Evolutionary conservation across 1,140 invertebrate species (phyloP), one percentile per base, ranked within the genome.

Genomic region (Euglossa dilemma): DNA sequence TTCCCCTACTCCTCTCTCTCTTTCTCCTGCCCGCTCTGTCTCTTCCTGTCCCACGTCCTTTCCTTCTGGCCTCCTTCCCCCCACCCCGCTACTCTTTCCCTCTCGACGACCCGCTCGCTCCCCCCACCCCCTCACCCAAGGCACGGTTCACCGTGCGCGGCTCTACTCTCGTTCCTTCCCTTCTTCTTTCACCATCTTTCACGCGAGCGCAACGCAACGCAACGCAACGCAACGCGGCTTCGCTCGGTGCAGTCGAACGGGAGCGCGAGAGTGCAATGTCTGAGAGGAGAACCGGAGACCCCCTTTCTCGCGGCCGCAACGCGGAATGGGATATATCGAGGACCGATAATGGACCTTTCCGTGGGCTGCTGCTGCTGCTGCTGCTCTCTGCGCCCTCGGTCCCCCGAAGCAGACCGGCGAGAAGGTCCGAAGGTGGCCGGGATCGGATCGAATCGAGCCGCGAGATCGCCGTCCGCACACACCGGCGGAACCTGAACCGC

Each of bases 191-290:
- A 43, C 45, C 50, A 28, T 84, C 73, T 82, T 66, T 71, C 84
- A 71, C 76, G 76, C 64, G 69, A 61, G 50, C 80, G 84, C 73
- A 78, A 85, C 43, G 43, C 81, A n/a, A n/a, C n/a, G n/a, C n/a
- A n/a, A n/a, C n/a, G n/a, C n/a, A n/a, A n/a, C n/a, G n/a, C n/a
- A n/a, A n/a, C n/a, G n/a, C n/a, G n/a, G n/a, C n/a, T n/a, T n/a
- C n/a, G 70, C 73, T 80, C 83, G 57, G 56, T 69, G 78, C 83
- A 80, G 74, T 20, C 72, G 71, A 69, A 83, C 56, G 71, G 71
- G 75, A 72, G 81, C 45, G 70, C 61, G 45, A 57, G 59, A 76
- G 63, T 77, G 67, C 77, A 79, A 79, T 8, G 77, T 70, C 66
- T 71, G 43, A 47, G 45, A 50, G 45, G 66, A 69, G 71, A 56